Evolutionary conservation across 2,113 vertebrate genomes (phyloP), one percentile per base, ranked within the genome.

Genomic region (Sceloporus tristichus): DNA sequence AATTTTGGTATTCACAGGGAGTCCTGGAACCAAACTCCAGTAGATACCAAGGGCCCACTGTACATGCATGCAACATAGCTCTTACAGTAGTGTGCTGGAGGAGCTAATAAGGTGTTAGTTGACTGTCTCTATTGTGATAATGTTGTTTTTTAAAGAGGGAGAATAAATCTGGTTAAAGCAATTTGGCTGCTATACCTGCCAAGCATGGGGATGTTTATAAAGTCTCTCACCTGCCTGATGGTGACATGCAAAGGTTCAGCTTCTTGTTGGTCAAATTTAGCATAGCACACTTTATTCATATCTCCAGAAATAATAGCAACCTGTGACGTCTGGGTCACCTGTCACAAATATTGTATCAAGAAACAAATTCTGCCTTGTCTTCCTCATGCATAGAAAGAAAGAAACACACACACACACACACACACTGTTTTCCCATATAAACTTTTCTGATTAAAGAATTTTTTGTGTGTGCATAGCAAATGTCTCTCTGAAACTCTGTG

Each of bases 351-450:
- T 59, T 40, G 23, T 75, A 40, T 40, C 16, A 59, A 19, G 11
- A 59, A 74, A 84, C 29, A 34, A 34, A 29, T 77, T 48, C 73
- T 85, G 84, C 56, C 73, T 77, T 85, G 27, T 85, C 13, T 75
- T 62, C n/a, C 75, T 40, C 34, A 29, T 29, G 59, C 16, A 42
- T 65, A 13, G 2, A 75, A n/a, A 56, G 1, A 48, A 16, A 34
- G 10, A 8, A 14, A 48, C 27, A 53, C 40, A 85, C 40, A 78
- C 9, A 68, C 59, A 48, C 62, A 25, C 19, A 62, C n/a, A 68
- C 48, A 59, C 9, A 38, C 2, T 16, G 38, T 9, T 66, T 27
- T 59, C 10, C 14, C 25, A 66, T 76, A 85, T 19, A 65, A 42
- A 48, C 84, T 27, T 65, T 77, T 34, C 34, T 76, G 54, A 42